Evolutionary conservation across 2,888 invertebrate genomes (phyloP), one percentile per base, ranked within the genome.

Genomic region (Boloria selene): DNA sequence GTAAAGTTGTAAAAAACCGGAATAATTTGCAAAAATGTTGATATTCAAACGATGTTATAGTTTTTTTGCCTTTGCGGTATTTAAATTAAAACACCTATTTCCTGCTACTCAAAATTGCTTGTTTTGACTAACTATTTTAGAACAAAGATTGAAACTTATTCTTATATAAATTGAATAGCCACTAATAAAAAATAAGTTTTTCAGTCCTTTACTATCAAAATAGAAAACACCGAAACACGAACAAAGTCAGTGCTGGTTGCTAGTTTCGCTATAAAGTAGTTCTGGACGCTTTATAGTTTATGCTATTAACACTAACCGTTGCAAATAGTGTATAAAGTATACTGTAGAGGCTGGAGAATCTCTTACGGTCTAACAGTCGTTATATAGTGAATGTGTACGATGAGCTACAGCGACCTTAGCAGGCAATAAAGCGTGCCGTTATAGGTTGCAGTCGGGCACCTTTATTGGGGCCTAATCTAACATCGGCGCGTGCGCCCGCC

Each of bases 381-480:
- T 38, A 38, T 38, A 47, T n/a, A 58, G 63, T 63, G 66, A 58
- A 62, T 47, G 58, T 63, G 65, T 65, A 55, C 51, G 64, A 69
- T 67, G 69, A 71, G 69, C 69, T 44, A 66, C 56, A 42, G 67
- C 70, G 71, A 71, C 71, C 68, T 71, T 70, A 72, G 70, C 67
- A 67, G 70, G 71, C 67, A 71, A 69, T 72, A 69, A 72, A 72
- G 68, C 72, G 70, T 70, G 70, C 72, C 72, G 71, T 72, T 72
- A 72, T 72, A 71, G 73, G 73, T 73, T 71, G 72, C 76, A 71
- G 70, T 64, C 63, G 64, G 64, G 51, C 75, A 74, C 77, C 75
- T 78, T 77, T 77, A 77, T 77, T 75, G 76, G 73, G 74, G 69
- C 68, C 72, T 75, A 77, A 77, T 77, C 77, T 76, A 72, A 68